phyloP scores from a whole-genome alignment of 1,140 invertebrate species.

The Mactra quadrangularis region DNA sequence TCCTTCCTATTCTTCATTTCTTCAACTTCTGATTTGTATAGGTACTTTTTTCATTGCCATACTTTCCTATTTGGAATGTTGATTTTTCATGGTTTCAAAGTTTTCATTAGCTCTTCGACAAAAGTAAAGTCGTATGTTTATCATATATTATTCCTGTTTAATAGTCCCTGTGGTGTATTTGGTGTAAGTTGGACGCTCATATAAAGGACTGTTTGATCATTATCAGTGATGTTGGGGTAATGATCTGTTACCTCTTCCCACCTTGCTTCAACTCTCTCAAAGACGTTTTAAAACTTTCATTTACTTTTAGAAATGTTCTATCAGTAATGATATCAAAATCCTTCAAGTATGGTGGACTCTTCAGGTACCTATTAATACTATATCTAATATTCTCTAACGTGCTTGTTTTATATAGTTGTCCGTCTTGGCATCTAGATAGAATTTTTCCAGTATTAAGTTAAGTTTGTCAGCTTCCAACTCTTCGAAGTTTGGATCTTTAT shows the following conservation, averaged over 20 bases:
- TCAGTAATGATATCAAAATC: slow-evolving; percentile 9
- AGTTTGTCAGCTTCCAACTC: neutral
- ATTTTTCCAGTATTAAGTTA: neutral
- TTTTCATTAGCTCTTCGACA: no score
- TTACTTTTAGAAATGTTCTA: neutral
- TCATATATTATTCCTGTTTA: neutral
- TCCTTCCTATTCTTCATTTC: neutral
- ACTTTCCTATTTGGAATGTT: neutral
- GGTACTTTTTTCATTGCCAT: slow-evolving; percentile 5
- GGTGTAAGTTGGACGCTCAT: neutral
- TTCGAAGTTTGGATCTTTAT: neutral
- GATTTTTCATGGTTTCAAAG: no score
- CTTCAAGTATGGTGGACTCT: neutral
- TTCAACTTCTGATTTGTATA: slow-evolving; percentile 4
- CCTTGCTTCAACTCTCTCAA: neutral
- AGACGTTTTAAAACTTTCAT: neutral
- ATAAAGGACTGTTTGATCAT: neutral
- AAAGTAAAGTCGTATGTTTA: no score
- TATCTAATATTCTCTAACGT: neutral
- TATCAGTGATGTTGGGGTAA: neutral
- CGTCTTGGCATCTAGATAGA: neutral
- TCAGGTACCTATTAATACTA: neutral
- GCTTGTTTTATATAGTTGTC: neutral
- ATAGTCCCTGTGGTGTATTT: neutral
- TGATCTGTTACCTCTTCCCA: neutral